Percentiles rank a stretch among this genome's conserved stretches.
These are phyloP conservation scores for Bagarius yarrelli DNA, from an alignment of 2,113 vertebrate genomes.

Conservation along the genomic window DNA sequence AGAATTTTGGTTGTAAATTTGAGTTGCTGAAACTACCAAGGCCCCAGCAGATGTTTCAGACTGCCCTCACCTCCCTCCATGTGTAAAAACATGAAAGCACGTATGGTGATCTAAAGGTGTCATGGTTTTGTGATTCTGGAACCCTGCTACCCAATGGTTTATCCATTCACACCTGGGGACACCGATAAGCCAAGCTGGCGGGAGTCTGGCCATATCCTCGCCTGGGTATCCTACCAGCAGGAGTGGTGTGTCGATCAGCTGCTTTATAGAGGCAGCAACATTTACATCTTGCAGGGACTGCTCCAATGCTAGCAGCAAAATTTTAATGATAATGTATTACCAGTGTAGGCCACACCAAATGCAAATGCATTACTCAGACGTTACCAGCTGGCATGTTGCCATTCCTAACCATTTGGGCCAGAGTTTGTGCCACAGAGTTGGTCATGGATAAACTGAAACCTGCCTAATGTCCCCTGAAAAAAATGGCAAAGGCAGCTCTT, in stretches of 20 bases:
- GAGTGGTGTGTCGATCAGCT: background rate
- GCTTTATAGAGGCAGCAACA: background rate
- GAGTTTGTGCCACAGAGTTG: background rate
- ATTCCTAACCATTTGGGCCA: background rate
- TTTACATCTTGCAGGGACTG: background rate
- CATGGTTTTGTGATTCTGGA: background rate
- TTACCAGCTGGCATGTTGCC: background rate
- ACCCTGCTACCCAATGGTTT: background rate
- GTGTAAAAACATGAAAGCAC: background rate
- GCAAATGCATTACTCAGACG: background rate
- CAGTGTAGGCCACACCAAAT: constrained; percentile 5
- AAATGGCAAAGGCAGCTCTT: background rate
- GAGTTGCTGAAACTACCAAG: background rate
- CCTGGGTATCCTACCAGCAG: background rate
- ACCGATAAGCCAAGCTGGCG: background rate
- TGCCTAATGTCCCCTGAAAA: background rate
- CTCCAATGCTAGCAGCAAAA: constrained; percentile 10
- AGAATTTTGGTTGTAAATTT: background rate
- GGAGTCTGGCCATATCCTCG: background rate
- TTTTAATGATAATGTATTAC: background rate
- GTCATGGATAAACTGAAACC: background rate
- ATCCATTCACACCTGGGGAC: background rate
- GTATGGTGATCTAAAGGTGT: background rate
- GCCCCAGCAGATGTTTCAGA: background rate
- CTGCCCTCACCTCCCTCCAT: background rate